Base-by-base conservation (phyloP, 1,140 invertebrate species). In the Penaeus chinensis region DNA sequence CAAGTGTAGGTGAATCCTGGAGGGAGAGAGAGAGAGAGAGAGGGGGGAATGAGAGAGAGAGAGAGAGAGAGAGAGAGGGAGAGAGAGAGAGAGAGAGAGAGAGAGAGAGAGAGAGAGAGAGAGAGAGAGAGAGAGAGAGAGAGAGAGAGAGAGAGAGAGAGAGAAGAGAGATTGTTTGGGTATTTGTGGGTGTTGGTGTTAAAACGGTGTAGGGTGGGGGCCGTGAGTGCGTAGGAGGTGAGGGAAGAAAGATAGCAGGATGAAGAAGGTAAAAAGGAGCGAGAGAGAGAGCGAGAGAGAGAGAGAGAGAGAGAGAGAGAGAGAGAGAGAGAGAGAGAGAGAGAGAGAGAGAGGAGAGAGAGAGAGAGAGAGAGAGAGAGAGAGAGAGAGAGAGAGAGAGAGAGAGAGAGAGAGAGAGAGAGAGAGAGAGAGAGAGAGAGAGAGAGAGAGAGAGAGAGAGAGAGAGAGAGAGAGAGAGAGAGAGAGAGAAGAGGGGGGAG, bases 11-110 rank as follows among this genome's bases (percentile, higher is more conserved):
- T 22, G 61, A 47, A 32, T 74, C n/a, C 42, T 18, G n/a, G 62
- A 60, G 32, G 10, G 13, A 22, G 74, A 19, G 74, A 61, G 60
- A 61, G 54, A 61, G 77, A 79, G 77, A 79, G 77, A 79, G 54
- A 60, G 54, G 60, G 77, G 60, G 60, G 24, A 22, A 22, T 20
- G 10, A 60, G 61, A 78, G 61, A 78, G 11, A n/a, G 76, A 78
- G 76, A 54, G 60, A 60, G 76, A 78, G 61, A 60, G 54, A 60
- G 77, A 16, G 77, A 79, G 77, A 60, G 61, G 60, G 77, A 47
- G 54, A 79, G 61, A 60, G 54, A 60, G 77, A 79, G 77, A 79
- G 54, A 22, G 77, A 16, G 37, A 79, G 77, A 79, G 54, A 79
- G 61, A 79, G 18, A 20, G 27, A 79, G 22, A 79, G 27, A 16